Evolutionary conservation across 2,888 invertebrate genomes (phyloP).

Genomic region (Meloe dianella): DNA sequence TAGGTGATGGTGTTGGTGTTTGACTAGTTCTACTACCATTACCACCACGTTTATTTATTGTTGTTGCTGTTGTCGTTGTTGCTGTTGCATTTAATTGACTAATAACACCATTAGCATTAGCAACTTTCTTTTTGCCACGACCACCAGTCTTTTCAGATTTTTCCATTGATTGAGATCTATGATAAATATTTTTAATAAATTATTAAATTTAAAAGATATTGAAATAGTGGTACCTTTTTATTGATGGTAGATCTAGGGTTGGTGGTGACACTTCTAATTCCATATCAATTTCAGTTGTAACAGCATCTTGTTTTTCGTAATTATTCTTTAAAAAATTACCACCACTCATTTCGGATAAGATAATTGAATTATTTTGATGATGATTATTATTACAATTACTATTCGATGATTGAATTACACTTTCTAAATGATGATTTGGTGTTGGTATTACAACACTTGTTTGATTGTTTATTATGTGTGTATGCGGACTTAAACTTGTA

Average conservation of each 20-base stretch:
- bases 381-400: slow-evolving; percentile 36
- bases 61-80: not conserved
- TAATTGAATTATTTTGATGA: slow-evolving; percentile 42
- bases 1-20: slow-evolving; percentile 43
- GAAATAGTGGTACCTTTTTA: not conserved
- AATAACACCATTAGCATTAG: slow-evolving; percentile 34
- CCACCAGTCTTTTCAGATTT: slow-evolving; percentile 44
- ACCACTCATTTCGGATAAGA: slow-evolving; percentile 60
- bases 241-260: slow-evolving; percentile 15
- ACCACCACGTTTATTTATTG: slow-evolving; percentile 15
- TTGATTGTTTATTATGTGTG: slow-evolving; percentile 52
- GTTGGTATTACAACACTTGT: slow-evolving; percentile 43
- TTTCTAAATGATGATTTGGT: slow-evolving; percentile 24
- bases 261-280: slow-evolving; percentile 56
- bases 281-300: slow-evolving; percentile 52
- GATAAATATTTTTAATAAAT: slow-evolving; percentile 14
- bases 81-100: slow-evolving; percentile 45
- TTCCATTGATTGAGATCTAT: slow-evolving; percentile 50
- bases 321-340: slow-evolving; percentile 60
- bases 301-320: slow-evolving; percentile 63
- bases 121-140: slow-evolving; percentile 43
- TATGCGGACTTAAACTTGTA: slow-evolving; percentile 57
- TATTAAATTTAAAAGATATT: slow-evolving; percentile 58
- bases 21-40: slow-evolving; percentile 55
- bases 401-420: slow-evolving; percentile 31